These are phyloP conservation scores for Astur gentilis DNA, from an alignment of 2,113 vertebrate genomes.

Conservation along the genomic window DNA sequence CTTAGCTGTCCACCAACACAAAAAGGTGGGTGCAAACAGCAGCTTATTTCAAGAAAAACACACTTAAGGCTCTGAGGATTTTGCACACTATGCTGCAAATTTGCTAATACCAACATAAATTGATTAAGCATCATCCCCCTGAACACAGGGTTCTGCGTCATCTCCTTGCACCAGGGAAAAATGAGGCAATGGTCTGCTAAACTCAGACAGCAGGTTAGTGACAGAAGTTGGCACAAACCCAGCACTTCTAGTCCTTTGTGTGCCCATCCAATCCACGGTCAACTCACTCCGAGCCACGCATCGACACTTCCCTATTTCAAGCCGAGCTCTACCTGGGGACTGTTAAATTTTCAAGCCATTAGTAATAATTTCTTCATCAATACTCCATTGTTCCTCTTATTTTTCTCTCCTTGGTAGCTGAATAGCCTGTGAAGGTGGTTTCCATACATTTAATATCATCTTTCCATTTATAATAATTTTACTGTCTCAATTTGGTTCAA, in stretches of 20 bases:
- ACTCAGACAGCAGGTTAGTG: neutral
- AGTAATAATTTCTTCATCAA: slow-evolving; percentile 17
- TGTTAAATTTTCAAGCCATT: neutral
- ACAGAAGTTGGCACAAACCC: neutral
- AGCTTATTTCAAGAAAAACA: neutral
- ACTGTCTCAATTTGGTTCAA: slow-evolving; percentile 11
- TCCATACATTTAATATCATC: neutral
- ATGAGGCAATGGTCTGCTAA: neutral
- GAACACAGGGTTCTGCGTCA: rapidly evolving
- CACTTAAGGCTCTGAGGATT: neutral
- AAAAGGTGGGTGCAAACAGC: neutral
- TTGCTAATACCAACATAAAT: neutral
- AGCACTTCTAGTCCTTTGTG: neutral
- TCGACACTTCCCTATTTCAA: neutral
- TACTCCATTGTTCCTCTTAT: neutral
- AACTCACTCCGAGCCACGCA: neutral
- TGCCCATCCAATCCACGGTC: neutral
- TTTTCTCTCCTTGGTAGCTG: neutral
- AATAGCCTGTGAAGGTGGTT: neutral
- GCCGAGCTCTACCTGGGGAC: neutral
- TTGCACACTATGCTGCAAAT: neutral
- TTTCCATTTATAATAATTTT: slow-evolving; percentile 12
- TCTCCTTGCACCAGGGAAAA: neutral
- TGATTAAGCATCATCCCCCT: neutral
- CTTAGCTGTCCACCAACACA: neutral